phyloP scores from a whole-genome alignment of 2,113 vertebrate genomes.

The Neotoma lepida region DNA sequence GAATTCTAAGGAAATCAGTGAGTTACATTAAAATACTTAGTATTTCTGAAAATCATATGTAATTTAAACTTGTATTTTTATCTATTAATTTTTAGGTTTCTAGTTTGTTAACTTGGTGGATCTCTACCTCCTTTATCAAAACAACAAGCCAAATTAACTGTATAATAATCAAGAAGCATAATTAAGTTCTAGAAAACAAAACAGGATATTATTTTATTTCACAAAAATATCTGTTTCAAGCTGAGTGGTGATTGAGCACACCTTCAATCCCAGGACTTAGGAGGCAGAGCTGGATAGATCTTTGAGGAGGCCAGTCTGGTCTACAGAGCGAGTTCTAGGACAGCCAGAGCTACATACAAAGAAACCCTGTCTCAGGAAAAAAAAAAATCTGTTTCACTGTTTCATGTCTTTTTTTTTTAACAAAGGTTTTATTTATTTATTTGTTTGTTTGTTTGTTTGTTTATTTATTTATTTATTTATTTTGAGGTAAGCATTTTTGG shows the following conservation, averaged over 20 bases:
- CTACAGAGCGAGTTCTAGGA: background rate
- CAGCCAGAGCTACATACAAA: background rate
- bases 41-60: conserved; percentile 24
- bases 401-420: background rate
- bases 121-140: background rate
- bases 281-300: background rate
- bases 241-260: background rate
- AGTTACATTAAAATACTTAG: background rate
- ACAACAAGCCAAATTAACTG: background rate
- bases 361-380: background rate
- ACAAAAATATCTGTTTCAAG: background rate
- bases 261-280: background rate
- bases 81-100: background rate
- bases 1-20: background rate
- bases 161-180: background rate
- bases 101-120: background rate
- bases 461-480: no score
- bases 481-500: background rate
- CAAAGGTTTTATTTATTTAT: background rate
- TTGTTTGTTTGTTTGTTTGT: background rate
- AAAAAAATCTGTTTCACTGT: background rate
- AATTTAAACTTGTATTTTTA: background rate
- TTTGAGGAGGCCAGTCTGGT: background rate
- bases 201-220: background rate
- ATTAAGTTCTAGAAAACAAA: conserved; percentile 12